Conservation (phyloP, 1,140 invertebrate genomes). For the Pogonognathellus flavescens region DNA sequence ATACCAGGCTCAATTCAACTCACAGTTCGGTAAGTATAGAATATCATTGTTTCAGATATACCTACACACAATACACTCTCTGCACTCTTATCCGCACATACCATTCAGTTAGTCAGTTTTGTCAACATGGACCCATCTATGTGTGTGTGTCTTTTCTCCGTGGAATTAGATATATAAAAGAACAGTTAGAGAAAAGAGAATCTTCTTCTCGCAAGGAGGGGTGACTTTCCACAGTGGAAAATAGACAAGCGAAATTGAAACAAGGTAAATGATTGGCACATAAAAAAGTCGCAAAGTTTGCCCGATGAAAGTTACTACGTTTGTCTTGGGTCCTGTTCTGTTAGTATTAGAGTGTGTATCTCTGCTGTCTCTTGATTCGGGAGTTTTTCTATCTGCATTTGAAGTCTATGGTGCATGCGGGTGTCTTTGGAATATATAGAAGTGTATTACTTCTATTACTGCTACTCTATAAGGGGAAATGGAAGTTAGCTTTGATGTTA, state of each 20-base stretch:
- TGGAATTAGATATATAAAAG: constrained; percentile 29
- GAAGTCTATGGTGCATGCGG: not conserved
- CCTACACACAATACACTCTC: not conserved
- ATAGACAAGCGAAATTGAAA: constrained; percentile 60
- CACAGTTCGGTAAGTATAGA: constrained; percentile 17
- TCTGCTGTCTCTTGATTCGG: not conserved
- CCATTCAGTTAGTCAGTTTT: not conserved
- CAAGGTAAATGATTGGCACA: constrained; percentile 64
- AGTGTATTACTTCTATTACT: not conserved
- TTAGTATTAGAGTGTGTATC: not conserved
- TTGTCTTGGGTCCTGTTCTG: constrained; percentile 21
- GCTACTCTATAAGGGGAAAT: not conserved
- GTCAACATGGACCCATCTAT: not conserved
- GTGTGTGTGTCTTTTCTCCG: constrained; percentile 4
- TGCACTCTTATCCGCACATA: not conserved
- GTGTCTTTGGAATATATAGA: too few relatives aligned
- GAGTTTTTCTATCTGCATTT: constrained; percentile 9
- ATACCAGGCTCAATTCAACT: not conserved
- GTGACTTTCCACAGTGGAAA: constrained; percentile 46
- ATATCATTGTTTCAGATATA: constrained; percentile 15
- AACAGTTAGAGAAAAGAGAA: constrained; percentile 40
- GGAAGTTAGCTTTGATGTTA: not conserved
- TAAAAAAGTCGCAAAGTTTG: constrained; percentile 63
- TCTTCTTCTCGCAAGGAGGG: constrained; percentile 42
- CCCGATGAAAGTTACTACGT: constrained; percentile 48